phyloP scores from a whole-genome alignment of 2,797 vertebrate species.

The Numenius phaeopus region DNA sequence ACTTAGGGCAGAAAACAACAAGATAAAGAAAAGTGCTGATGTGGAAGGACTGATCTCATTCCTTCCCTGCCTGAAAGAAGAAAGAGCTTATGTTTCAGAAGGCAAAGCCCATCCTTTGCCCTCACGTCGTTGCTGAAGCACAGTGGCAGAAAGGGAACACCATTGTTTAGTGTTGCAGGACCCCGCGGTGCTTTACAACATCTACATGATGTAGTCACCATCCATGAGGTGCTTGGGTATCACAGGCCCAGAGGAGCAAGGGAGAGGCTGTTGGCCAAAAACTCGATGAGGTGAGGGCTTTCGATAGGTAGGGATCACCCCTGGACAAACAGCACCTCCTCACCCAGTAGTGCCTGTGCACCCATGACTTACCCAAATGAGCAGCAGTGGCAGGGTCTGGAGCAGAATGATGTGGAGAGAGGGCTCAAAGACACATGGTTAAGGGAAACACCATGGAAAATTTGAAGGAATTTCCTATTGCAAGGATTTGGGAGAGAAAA shows the following conservation, averaged over 20 bases:
- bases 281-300: neutral
- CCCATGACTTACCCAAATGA: neutral
- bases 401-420: neutral
- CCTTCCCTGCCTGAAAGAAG: constrained; percentile 29
- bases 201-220: neutral
- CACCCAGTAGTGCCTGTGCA: neutral
- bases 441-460: neutral
- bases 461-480: neutral
- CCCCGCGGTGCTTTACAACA: fast-evolving
- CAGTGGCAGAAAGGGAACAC: neutral
- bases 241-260: neutral
- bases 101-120: neutral
- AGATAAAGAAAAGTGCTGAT: constrained; percentile 65
- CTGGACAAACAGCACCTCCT: neutral
- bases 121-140: neutral
- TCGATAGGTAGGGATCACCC: neutral
- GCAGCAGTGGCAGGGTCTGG: neutral
- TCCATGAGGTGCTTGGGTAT: fast-evolving
- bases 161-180: fast-evolving
- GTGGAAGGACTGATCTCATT: constrained; percentile 55
- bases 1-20: constrained; percentile 41
- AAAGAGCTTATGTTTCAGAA: constrained; percentile 4
- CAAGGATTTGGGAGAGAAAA: neutral
- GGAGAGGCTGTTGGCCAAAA: neutral
- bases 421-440: neutral